Percentiles rank a stretch among this genome's conserved stretches.
Conservation (phyloP, 2,797 vertebrate genomes). For the Hephaestus fuliginosus region DNA sequence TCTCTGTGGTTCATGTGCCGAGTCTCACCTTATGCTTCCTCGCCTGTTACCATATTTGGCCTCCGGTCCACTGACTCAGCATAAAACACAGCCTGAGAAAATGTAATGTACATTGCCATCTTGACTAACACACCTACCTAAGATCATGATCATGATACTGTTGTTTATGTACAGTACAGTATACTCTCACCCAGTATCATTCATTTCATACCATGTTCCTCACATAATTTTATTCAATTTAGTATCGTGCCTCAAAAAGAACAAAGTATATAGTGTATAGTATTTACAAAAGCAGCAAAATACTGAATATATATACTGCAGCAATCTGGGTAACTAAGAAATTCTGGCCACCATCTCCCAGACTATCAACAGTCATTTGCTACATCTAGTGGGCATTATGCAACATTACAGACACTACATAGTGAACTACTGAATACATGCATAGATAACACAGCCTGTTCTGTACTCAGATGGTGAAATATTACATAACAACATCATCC, state of each 20-base stretch:
- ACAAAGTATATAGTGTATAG: neutral
- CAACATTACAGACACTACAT: constrained; percentile 66
- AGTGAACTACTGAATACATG: constrained; percentile 17
- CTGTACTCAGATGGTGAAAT: constrained; percentile 21
- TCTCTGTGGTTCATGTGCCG: constrained; percentile 16
- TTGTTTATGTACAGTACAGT: neutral
- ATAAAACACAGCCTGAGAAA: constrained; percentile 18
- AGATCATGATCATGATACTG: neutral
- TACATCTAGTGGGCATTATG: constrained; percentile 79
- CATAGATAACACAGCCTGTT: neutral
- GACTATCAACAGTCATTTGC: constrained; percentile 57
- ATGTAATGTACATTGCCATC: neutral
- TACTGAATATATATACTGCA: neutral
- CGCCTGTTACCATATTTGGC: constrained; percentile 28
- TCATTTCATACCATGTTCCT: constrained; percentile 1
- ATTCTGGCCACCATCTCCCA: neutral
- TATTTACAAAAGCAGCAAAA: neutral
- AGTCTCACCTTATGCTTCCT: neutral
- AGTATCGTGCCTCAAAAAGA: neutral
- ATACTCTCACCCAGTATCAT: neutral
- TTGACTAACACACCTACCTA: neutral
- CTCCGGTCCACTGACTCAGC: constrained; percentile 1
- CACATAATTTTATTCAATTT: constrained; percentile 11
- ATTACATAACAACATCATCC: constrained; percentile 17
- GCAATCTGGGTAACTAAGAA: no score